Evolutionary conservation across 2,113 vertebrate species (phyloP).

Genomic region (Perca fluviatilis): DNA sequence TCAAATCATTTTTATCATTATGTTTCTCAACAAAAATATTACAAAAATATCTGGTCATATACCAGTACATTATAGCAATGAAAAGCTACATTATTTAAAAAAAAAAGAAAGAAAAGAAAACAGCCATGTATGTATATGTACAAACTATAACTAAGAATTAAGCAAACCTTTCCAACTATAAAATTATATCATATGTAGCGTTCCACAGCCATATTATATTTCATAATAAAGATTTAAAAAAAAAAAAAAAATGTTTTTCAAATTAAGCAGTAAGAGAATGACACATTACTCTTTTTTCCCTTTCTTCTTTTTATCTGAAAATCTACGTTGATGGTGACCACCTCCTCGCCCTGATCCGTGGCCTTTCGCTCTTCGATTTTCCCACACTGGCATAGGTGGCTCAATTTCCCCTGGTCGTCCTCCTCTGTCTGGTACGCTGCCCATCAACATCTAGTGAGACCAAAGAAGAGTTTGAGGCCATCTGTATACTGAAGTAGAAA

Average conservation of each 20-base stretch:
- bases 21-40: constrained; percentile 25
- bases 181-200: constrained; percentile 26
- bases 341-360: constrained; percentile 51
- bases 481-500: background rate
- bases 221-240: constrained; percentile 16
- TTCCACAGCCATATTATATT: background rate
- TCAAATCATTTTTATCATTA: no score
- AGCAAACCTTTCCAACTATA: constrained; percentile 1
- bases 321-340: constrained; percentile 59
- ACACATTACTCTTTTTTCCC: constrained; percentile 61
- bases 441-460: constrained; percentile 86
- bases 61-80: constrained; percentile 27
- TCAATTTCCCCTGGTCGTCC: constrained; percentile 91
- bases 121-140: background rate
- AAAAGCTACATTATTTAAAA: constrained; percentile 14
- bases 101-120: constrained; percentile 37
- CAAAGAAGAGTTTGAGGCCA: constrained; percentile 4
- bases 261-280: background rate
- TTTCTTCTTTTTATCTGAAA: constrained; percentile 77
- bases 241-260: constrained; percentile 10
- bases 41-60: constrained; percentile 29
- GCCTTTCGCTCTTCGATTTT: constrained; percentile 78
- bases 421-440: constrained; percentile 89
- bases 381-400: constrained; percentile 89
- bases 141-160: constrained; percentile 12